Conservation (phyloP, 2,113 vertebrate genomes). For the Callipepla californica region DNA sequence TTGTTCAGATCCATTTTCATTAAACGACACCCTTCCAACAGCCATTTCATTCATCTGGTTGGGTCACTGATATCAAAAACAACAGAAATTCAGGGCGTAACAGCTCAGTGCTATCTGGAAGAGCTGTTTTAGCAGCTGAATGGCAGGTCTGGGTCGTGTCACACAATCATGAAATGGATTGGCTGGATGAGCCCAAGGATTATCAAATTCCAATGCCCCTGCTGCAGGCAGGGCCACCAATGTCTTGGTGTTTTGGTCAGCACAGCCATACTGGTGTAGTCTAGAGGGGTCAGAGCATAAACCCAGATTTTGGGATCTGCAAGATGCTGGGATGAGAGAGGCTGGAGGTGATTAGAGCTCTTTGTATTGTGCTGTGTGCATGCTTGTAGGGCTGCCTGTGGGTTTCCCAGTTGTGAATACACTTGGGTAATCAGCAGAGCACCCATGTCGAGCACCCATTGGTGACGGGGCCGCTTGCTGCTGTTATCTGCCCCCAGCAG, state of each 20-base stretch:
- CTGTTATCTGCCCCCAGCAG: not conserved
- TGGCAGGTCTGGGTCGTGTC: not conserved
- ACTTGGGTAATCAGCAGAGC: not conserved
- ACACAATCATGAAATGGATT: no score
- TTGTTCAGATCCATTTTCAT: not conserved
- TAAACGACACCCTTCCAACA: not conserved
- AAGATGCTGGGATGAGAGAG: not conserved
- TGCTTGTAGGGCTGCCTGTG: not conserved
- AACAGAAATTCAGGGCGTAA: accelerated
- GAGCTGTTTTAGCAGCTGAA: not conserved
- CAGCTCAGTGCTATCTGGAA: accelerated
- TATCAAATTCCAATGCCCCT: no score
- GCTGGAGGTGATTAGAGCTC: accelerated
- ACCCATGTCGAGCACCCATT: not conserved
- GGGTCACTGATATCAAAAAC: accelerated
- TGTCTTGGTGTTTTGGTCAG: not conserved
- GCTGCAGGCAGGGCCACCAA: no score
- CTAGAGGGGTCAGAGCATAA: not conserved
- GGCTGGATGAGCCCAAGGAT: no score
- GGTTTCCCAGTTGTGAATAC: not conserved
- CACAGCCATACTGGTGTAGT: accelerated
- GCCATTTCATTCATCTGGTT: not conserved
- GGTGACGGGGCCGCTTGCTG: no score
- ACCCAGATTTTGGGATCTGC: accelerated
- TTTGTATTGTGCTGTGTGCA: accelerated